Percentiles rank a stretch among this genome's conserved stretches.
These are phyloP conservation scores for Helostoma temminkii DNA, from an alignment of 2,797 vertebrate genomes.

Conservation along the genomic window DNA sequence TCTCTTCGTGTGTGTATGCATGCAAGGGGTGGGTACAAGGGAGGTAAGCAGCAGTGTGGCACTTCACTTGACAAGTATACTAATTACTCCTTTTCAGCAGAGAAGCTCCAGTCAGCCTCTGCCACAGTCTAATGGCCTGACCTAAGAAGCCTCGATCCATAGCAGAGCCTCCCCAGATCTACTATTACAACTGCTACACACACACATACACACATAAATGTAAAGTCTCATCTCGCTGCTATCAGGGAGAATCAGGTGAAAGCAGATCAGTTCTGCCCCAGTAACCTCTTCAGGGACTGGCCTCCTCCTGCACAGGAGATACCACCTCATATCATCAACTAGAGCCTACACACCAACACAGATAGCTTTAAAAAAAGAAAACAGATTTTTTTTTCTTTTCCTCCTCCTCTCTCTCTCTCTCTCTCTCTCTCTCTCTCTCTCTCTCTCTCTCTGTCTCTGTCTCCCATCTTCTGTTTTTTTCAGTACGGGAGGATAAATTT, in stretches of 20 bases:
- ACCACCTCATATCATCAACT: slow-evolving; percentile 77
- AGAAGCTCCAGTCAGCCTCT: slow-evolving; percentile 91
- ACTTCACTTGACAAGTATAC: slow-evolving; percentile 99
- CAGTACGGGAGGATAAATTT: slow-evolving; percentile 98
- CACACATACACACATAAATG: slow-evolving; percentile 39
- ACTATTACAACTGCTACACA: slow-evolving; percentile 62
- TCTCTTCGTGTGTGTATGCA: slow-evolving; percentile 55
- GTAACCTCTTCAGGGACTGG: slow-evolving; percentile 95
- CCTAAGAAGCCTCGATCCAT: slow-evolving; percentile 81
- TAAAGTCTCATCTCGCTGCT: slow-evolving; percentile 78
- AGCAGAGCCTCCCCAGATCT: slow-evolving; percentile 70
- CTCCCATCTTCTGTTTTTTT: slow-evolving; percentile 62
- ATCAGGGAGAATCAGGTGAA: slow-evolving; percentile 95
- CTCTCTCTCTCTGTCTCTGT: slow-evolving; percentile 32
- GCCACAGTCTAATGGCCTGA: slow-evolving; percentile 94
- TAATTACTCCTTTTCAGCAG: slow-evolving; percentile 95
- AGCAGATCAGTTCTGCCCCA: slow-evolving; percentile 99
- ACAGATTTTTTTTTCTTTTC: slow-evolving; percentile 10
- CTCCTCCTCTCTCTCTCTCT: slow-evolving; percentile 3
- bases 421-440: slow-evolving; percentile 30
- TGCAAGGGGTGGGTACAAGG: slow-evolving; percentile 57
- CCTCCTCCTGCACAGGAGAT: slow-evolving; percentile 85
- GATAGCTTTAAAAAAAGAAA: slow-evolving; percentile 56
- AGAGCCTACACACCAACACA: slow-evolving; percentile 73
- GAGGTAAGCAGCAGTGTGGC: slow-evolving; percentile 93